Evolutionary conservation across 2,113 vertebrate genomes (phyloP).

Genomic region (Pseudolaguvia tuberculata): DNA sequence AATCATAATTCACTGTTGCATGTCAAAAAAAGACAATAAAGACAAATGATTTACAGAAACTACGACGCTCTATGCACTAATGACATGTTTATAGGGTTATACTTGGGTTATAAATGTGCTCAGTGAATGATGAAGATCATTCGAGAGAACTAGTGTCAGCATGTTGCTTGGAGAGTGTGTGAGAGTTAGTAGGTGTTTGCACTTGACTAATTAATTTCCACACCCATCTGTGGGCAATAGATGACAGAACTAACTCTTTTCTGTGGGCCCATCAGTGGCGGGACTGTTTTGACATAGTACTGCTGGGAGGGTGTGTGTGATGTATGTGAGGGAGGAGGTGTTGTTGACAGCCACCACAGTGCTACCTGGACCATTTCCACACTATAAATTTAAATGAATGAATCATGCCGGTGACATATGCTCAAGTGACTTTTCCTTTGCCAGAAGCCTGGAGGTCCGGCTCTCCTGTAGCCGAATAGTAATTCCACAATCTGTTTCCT

Average conservation of each 20-base stretch:
- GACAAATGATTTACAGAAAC: not conserved
- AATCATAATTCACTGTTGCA: not conserved
- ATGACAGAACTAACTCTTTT: conserved; percentile 34
- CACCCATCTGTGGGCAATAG: conserved; percentile 34
- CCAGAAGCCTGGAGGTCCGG: conserved; percentile 55
- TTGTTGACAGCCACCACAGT: conserved; percentile 48
- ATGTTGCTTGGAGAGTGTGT: conserved; percentile 9
- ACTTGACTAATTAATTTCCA: conserved; percentile 51
- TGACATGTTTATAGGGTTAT: not conserved
- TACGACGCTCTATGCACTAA: no score
- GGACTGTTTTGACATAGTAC: conserved; percentile 20
- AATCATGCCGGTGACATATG: conserved; percentile 57
- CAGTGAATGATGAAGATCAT: conserved; percentile 24
- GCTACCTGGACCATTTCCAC: conserved; percentile 52
- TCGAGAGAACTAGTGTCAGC: conserved; percentile 23
- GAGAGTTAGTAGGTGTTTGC: conserved; percentile 42
- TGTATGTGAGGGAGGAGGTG: conserved; percentile 48
- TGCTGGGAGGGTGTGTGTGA: conserved; percentile 41
- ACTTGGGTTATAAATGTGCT: not conserved
- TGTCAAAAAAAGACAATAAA: not conserved
- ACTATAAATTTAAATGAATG: conserved; percentile 55
- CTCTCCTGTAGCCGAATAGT: conserved; percentile 50
- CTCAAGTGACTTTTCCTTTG: conserved; percentile 49
- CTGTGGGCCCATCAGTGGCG: conserved; percentile 33
- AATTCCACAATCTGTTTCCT: conserved; percentile 58